Percentiles rank a stretch among this genome's conserved stretches.
Evolutionary conservation across 2,797 vertebrate species (phyloP).

Genomic region (Dendrocincla tyrannina): DNA sequence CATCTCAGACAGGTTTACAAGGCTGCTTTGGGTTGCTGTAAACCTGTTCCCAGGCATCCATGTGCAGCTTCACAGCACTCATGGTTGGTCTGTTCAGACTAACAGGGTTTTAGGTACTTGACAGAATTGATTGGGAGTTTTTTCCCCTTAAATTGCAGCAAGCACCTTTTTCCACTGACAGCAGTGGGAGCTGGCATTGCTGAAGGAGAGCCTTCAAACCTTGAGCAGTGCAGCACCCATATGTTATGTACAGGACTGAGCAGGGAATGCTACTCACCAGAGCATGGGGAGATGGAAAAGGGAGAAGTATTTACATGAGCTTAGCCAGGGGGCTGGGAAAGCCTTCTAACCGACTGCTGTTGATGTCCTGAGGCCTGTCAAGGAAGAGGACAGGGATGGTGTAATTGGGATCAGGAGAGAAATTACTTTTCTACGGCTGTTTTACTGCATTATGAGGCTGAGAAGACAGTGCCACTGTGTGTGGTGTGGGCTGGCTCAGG

Average conservation of each 20-base stretch:
- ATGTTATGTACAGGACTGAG: not conserved
- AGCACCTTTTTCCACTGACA: not conserved
- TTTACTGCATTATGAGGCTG: not conserved
- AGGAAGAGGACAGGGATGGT: not conserved
- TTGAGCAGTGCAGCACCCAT: not conserved
- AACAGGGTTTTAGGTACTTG: not conserved
- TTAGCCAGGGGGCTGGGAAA: slow-evolving; percentile 34
- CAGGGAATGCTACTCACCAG: slow-evolving; percentile 5
- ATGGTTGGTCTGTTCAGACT: not conserved
- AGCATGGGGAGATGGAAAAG: not conserved
- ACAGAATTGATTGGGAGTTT: not conserved
- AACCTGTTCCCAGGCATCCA: not conserved
- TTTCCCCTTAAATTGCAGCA: not conserved
- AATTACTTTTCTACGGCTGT: not conserved
- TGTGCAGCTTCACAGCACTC: not conserved
- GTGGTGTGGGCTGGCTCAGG: not conserved
- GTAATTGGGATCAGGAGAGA: not conserved
- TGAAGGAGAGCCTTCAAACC: not conserved
- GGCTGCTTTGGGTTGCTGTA: not conserved
- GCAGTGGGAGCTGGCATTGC: not conserved
- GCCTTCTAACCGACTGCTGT: not conserved
- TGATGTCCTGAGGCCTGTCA: slow-evolving; percentile 27
- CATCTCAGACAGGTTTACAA: not conserved
- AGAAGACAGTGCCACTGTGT: not conserved
- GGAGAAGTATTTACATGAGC: slow-evolving; percentile 21